phyloP scores from a whole-genome alignment of 1,140 invertebrate species.

The Drosophila ficusphila region DNA sequence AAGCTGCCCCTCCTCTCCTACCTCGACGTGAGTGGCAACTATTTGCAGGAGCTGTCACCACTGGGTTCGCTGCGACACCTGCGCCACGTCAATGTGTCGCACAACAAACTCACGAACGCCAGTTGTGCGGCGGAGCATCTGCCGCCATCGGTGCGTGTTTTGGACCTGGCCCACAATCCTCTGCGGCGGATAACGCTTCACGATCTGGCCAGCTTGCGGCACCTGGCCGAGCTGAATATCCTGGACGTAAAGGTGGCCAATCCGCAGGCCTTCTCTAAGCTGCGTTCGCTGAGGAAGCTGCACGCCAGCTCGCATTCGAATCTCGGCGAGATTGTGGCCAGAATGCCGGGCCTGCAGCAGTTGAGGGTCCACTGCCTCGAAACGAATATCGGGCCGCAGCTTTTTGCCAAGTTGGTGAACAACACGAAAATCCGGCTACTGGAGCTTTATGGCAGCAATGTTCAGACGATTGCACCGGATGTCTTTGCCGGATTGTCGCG shows the following conservation, averaged over 20 bases:
- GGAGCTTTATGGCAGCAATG: slow-evolving; percentile 90
- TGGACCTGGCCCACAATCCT: slow-evolving; percentile 82
- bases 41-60: slow-evolving; percentile 77
- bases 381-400: slow-evolving; percentile 88
- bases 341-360: slow-evolving; percentile 86
- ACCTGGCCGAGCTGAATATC: slow-evolving; percentile 75
- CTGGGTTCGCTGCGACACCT: slow-evolving; percentile 87
- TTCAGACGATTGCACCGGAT: slow-evolving; percentile 89
- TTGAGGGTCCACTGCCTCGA: slow-evolving; percentile 90
- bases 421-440: slow-evolving; percentile 91
- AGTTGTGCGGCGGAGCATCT: slow-evolving; percentile 80
- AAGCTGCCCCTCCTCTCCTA: slow-evolving; percentile 88
- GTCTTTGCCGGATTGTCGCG: slow-evolving; percentile 88
- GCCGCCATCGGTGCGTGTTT: slow-evolving; percentile 67
- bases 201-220: slow-evolving; percentile 69
- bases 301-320: slow-evolving; percentile 73
- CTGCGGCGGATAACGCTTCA: slow-evolving; percentile 73
- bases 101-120: slow-evolving; percentile 86
- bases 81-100: slow-evolving; percentile 87
- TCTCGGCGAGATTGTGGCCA: slow-evolving; percentile 77
- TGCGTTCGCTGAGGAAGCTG: slow-evolving; percentile 84
- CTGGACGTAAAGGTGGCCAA: slow-evolving; percentile 79
- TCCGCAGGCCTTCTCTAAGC: slow-evolving; percentile 80
- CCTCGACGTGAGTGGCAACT: slow-evolving; percentile 83
- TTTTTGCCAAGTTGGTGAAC: slow-evolving; percentile 88